Percentiles rank a stretch among this genome's conserved stretches.
Conservation (phyloP, 2,113 vertebrate species). For the Hepsetus odoe region DNA sequence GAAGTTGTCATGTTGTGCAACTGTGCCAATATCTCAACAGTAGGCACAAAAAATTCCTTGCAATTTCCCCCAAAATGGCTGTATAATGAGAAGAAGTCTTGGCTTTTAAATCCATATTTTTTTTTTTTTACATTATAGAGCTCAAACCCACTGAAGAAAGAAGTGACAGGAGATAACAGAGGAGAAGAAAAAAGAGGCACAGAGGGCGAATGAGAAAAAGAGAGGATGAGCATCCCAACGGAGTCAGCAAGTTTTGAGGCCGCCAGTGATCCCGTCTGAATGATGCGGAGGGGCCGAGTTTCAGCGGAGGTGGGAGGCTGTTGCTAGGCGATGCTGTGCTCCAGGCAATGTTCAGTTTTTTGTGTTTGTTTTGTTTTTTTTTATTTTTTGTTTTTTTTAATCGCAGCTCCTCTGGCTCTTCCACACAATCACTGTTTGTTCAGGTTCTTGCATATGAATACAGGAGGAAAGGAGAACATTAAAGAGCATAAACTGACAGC, state of each 20-base stretch:
- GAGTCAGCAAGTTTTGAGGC: conserved; percentile 27
- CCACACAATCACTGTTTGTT: conserved; percentile 26
- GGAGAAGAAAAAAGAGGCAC: not conserved
- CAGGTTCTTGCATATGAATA: conserved; percentile 6
- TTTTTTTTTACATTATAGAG: no score
- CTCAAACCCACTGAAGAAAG: no score
- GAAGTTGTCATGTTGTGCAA: no score
- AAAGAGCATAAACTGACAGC: not conserved
- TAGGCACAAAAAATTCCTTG: no score
- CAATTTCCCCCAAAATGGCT: no score
- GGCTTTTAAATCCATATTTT: no score
- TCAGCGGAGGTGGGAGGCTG: conserved; percentile 28
- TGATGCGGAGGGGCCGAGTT: not conserved
- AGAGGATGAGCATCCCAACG: conserved; percentile 15
- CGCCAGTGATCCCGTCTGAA: not conserved
- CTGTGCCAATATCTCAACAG: no score
- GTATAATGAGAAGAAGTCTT: no score
- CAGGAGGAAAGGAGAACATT: conserved; percentile 15
- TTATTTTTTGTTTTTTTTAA: conserved; percentile 27
- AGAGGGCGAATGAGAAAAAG: not conserved
- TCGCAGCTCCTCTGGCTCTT: conserved; percentile 31
- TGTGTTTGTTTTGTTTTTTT: conserved; percentile 24
- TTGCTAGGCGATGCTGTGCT: conserved; percentile 50
- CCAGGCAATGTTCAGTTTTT: conserved; percentile 23
- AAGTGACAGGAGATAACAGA: no score